Conservation (phyloP, 2,888 invertebrate species). For the Hirtodrosophila confusa region DNA sequence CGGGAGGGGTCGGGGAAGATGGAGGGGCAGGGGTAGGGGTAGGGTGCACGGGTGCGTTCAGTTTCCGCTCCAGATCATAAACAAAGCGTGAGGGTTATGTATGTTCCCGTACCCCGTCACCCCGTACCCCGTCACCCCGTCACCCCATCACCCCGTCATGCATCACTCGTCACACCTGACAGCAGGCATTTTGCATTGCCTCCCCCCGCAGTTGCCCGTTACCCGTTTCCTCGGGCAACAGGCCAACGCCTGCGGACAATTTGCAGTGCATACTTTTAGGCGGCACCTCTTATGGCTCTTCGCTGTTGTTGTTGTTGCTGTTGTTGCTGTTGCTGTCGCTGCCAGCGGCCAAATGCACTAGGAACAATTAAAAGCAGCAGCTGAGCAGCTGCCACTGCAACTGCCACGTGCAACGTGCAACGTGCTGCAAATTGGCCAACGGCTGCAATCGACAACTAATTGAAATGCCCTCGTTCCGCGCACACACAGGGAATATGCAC, state of each 20-base stretch:
- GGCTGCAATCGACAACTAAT: constrained; percentile 55
- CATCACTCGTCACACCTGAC: constrained; percentile 10
- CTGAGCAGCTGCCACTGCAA: constrained; percentile 3
- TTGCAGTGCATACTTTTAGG: neutral
- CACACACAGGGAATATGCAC: no score
- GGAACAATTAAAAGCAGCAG: constrained; percentile 51
- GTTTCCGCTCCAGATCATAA: constrained; percentile 76
- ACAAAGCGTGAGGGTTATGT: constrained; percentile 50
- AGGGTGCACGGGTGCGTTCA: constrained; percentile 45
- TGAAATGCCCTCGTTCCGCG: constrained; percentile 54
- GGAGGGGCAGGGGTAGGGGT: no score
- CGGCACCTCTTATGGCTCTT: neutral
- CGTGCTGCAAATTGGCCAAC: constrained; percentile 32
- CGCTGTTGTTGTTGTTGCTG: constrained; percentile 4
- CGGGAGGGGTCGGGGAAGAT: neutral
- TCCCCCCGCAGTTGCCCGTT: neutral
- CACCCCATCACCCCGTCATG: constrained; percentile 13
- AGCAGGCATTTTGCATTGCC: constrained; percentile 41
- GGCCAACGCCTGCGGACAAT: no score
- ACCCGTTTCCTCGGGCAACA: no score
- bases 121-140: constrained; percentile 9
- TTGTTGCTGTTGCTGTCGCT: constrained; percentile 3
- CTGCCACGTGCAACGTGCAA: constrained; percentile 9
- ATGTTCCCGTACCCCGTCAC: constrained; percentile 13
- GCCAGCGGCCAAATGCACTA: constrained; percentile 26